Evolutionary conservation across 2,888 invertebrate genomes (phyloP).

Genomic region (Crematogaster levior): DNA sequence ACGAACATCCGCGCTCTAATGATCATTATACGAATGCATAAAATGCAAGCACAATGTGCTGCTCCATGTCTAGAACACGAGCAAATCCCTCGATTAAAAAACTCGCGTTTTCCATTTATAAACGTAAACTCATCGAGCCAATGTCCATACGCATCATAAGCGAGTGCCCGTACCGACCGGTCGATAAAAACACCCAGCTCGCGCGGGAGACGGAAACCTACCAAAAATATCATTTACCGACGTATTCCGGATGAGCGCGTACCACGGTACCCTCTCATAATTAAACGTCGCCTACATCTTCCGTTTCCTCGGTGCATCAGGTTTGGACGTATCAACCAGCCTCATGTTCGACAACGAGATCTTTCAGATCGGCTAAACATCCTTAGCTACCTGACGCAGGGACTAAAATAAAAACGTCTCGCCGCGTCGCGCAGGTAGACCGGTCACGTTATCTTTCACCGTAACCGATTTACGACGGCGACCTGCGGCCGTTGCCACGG

Average conservation of each 20-base stretch:
- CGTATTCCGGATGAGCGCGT: not conserved
- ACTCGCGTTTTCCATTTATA: not conserved
- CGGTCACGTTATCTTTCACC: not conserved
- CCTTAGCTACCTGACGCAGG: not conserved
- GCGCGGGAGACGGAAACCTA: not conserved
- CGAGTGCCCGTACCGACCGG: not conserved
- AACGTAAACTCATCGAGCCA: not conserved
- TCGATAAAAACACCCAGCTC: not conserved
- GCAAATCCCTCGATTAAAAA: not conserved
- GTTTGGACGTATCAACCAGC: not conserved
- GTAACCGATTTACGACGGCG: not conserved
- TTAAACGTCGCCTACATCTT: not conserved
- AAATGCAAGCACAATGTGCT: not conserved
- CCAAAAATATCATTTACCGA: not conserved
- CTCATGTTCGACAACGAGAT: not conserved
- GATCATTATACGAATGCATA: not conserved
- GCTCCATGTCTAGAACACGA: not conserved
- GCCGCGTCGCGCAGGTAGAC: not conserved
- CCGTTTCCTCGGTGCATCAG: not conserved
- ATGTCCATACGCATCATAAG: not conserved
- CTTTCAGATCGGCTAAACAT: not conserved
- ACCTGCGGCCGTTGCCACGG: not conserved
- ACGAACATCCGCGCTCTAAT: not conserved
- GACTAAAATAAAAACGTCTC: not conserved
- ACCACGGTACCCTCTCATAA: not conserved